Conservation (phyloP, 1,140 invertebrate genomes). For the Drosophila lini region DNA sequence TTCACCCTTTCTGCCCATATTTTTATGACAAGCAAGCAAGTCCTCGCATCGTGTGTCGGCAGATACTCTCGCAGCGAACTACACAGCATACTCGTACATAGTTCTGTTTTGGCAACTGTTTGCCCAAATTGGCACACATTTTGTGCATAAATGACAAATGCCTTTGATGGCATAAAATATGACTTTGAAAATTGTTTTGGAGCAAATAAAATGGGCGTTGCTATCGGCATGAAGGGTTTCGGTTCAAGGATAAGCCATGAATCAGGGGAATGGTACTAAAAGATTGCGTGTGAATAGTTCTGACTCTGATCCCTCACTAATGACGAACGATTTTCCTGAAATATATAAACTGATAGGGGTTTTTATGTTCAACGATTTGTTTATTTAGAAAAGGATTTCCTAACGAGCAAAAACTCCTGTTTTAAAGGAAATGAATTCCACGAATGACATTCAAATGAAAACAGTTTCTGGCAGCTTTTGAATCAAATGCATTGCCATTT, state of each 20-base stretch:
- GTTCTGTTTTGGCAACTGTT: slow-evolving; percentile 52
- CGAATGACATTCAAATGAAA: slow-evolving; percentile 27
- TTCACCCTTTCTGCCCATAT: slow-evolving; percentile 37
- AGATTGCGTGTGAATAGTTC: slow-evolving; percentile 32
- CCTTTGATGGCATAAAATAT: slow-evolving; percentile 83
- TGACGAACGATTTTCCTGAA: slow-evolving; percentile 22
- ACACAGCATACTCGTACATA: slow-evolving; percentile 15
- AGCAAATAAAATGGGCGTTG: slow-evolving; percentile 71
- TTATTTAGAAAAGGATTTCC: neutral
- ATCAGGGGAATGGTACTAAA: neutral
- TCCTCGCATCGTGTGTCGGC: slow-evolving; percentile 42
- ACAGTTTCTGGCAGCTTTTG: slow-evolving; percentile 1
- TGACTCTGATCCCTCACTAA: slow-evolving; percentile 2
- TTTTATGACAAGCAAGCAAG: slow-evolving; percentile 39
- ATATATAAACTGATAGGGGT: slow-evolving; percentile 11
- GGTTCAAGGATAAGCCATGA: slow-evolving; percentile 5
- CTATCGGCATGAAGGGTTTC: slow-evolving; percentile 29
- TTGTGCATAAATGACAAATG: slow-evolving; percentile 82
- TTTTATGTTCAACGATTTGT: neutral
- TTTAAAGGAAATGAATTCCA: slow-evolving; percentile 23
- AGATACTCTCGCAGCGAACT: slow-evolving; percentile 37
- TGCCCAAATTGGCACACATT: slow-evolving; percentile 77
- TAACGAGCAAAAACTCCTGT: slow-evolving; percentile 3
- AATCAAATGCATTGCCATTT: slow-evolving; percentile 32
- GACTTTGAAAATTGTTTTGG: slow-evolving; percentile 81